These are phyloP conservation scores for Ancistrus triradiatus DNA, from an alignment of 2,113 vertebrate genomes.

Conservation along the genomic window DNA sequence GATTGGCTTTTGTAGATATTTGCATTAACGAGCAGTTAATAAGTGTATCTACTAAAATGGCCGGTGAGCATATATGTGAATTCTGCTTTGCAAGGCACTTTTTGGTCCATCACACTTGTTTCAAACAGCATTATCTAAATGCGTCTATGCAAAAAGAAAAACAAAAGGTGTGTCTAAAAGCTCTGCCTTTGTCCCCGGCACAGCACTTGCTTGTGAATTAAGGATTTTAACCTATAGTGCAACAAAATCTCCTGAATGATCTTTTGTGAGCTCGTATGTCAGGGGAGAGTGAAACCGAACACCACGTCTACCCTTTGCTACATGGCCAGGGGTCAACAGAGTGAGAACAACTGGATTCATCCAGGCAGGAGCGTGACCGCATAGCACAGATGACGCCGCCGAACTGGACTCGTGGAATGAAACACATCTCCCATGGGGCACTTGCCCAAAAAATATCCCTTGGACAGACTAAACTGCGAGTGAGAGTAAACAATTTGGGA, in stretches of 20 bases:
- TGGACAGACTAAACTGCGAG: slow-evolving; percentile 27
- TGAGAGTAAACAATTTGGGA: slow-evolving; percentile 33
- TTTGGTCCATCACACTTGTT: no score
- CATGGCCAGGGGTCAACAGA: slow-evolving; percentile 49
- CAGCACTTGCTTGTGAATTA: slow-evolving; percentile 33
- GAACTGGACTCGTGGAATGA: slow-evolving; percentile 22
- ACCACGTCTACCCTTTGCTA: slow-evolving; percentile 28
- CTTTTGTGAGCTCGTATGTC: slow-evolving; percentile 42
- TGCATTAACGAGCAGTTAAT: no score
- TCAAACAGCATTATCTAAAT: no score
- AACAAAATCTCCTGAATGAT: slow-evolving; percentile 38
- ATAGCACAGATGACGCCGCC: slow-evolving; percentile 31
- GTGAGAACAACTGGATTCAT: slow-evolving; percentile 56
- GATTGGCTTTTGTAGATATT: no score
- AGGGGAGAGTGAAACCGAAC: slow-evolving; percentile 43
- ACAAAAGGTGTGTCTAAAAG: not conserved
- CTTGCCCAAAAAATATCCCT: not conserved
- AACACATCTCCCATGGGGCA: slow-evolving; percentile 28
- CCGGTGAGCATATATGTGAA: no score
- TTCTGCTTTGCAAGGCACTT: no score
- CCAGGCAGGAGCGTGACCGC: slow-evolving; percentile 7
- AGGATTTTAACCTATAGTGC: slow-evolving; percentile 35
- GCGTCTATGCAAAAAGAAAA: slow-evolving; percentile 1
- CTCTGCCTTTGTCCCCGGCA: not conserved
- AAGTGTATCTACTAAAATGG: no score